Percentiles rank a stretch among this genome's conserved stretches.
Conservation (phyloP, 2,797 vertebrate species). For the Enoplosus armatus region DNA sequence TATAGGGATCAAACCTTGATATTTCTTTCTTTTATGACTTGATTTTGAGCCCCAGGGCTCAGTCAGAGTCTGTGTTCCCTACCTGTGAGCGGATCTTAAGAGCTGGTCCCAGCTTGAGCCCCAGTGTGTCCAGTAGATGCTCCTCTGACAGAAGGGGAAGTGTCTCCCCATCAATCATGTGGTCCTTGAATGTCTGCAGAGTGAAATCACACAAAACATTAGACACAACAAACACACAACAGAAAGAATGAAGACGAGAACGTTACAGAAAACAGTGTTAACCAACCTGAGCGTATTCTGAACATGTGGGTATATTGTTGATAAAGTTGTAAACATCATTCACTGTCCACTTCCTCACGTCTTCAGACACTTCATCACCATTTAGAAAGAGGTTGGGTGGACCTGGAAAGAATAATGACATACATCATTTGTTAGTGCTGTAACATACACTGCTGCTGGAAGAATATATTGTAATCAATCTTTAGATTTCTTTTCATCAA, state of each 20-base stretch:
- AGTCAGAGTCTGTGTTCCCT: conserved; percentile 26
- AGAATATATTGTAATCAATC: not conserved
- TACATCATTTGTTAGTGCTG: not conserved
- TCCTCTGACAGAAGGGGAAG: conserved; percentile 96
- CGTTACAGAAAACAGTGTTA: not conserved
- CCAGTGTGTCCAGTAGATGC: conserved; percentile 94
- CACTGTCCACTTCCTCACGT: conserved; percentile 94
- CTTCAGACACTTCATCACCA: conserved; percentile 89
- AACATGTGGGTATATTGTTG: conserved; percentile 91
- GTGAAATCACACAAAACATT: conserved; percentile 28
- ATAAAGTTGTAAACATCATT: conserved; percentile 94
- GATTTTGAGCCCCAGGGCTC: not conserved
- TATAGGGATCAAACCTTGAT: not conserved
- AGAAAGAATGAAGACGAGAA: not conserved
- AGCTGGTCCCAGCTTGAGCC: conserved; percentile 94
- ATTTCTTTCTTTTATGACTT: not conserved
- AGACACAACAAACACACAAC: conserved; percentile 17
- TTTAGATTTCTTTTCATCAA: not conserved
- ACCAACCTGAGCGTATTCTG: conserved; percentile 94
- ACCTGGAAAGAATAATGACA: conserved; percentile 76
- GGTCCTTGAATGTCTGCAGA: conserved; percentile 93
- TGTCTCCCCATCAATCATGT: conserved; percentile 96
- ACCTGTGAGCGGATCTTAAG: conserved; percentile 97
- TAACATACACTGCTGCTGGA: not conserved
- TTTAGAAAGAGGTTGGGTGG: conserved; percentile 86